Evolutionary conservation across 1,140 invertebrate genomes (phyloP), one percentile per base, ranked within the genome.

Genomic region (Drosophila teissieri): DNA sequence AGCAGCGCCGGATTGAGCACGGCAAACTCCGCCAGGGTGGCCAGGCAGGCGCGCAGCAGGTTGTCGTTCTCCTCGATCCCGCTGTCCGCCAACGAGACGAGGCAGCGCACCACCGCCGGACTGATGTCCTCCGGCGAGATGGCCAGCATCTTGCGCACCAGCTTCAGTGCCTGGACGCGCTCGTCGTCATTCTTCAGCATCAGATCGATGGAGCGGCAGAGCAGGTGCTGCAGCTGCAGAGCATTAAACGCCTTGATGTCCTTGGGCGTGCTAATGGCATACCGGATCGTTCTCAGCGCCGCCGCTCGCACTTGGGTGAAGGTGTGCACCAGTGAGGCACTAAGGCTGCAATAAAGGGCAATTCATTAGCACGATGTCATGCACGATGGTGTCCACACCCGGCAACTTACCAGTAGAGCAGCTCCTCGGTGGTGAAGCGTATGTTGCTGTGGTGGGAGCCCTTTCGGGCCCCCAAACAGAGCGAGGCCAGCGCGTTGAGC

Each of bases 271-370:
- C 94, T 95, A 10, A 98, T 93, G 68, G 98, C 94, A 92, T 98
- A 97, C 61, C 98, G 94, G 27, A 99, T 94, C 11, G 96, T 96
- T 81, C 98, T 94, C 44, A 99, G 93, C 15, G 96, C 95, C 39
- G 96, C 97, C 57, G 98, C 96, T 89, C 98, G 94, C 40, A 99
- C 95, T 92, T 98, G 96, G 75, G 96, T 96, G 24, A 96, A 95
- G 73, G 98, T 96, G 91, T 98, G 95, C 19, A 98, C 94, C 61
- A 98, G 93, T 53, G 95, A 95, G 31, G 97, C 93, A 62, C 97
- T 95, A 78, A 99, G 94, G 92, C 98, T 98, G 51, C 27, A 8
- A 31, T 10, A 8, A 46, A 15, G 19, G 8, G 22, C 1, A 15
- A 15, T 14, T 4, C n/a, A 54, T 22, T 22, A 42, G 8, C 8